These are phyloP conservation scores for Heliconius ethilla DNA, from an alignment of 2,888 invertebrate species.

Conservation along the genomic window DNA sequence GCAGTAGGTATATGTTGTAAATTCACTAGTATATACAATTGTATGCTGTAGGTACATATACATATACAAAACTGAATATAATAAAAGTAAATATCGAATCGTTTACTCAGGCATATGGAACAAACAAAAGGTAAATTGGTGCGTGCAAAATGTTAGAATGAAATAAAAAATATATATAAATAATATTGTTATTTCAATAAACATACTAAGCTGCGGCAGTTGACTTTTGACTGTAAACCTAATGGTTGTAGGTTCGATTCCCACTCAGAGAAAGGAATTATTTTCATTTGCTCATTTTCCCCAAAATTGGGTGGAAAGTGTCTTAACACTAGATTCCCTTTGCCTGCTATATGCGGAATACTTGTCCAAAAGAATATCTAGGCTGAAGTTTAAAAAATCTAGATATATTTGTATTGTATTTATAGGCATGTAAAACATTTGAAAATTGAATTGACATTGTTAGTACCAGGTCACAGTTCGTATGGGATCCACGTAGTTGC, in stretches of 20 bases:
- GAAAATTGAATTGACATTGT: neutral
- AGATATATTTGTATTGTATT: neutral
- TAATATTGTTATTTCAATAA: neutral
- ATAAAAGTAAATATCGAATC: neutral
- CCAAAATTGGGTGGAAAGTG: too few species aligned
- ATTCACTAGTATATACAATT: neutral
- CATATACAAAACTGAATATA: neutral
- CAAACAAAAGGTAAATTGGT: slow-evolving; percentile 7
- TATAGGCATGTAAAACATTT: neutral
- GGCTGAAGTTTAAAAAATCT: neutral
- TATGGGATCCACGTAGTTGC: slow-evolving; percentile 9
- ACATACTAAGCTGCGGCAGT: neutral
- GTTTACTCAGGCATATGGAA: neutral
- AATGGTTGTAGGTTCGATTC: neutral
- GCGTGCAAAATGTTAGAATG: neutral
- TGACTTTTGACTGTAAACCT: too few species aligned
- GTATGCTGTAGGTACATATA: neutral
- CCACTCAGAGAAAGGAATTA: neutral
- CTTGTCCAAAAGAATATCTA: too few species aligned
- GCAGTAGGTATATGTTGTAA: neutral
- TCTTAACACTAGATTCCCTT: too few species aligned
- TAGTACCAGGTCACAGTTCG: neutral
- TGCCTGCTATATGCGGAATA: too few species aligned
- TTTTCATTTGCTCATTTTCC: neutral
- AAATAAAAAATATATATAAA: neutral